These are phyloP conservation scores for Lamproptera curius DNA, from an alignment of 2,888 invertebrate species.

Conservation along the genomic window DNA sequence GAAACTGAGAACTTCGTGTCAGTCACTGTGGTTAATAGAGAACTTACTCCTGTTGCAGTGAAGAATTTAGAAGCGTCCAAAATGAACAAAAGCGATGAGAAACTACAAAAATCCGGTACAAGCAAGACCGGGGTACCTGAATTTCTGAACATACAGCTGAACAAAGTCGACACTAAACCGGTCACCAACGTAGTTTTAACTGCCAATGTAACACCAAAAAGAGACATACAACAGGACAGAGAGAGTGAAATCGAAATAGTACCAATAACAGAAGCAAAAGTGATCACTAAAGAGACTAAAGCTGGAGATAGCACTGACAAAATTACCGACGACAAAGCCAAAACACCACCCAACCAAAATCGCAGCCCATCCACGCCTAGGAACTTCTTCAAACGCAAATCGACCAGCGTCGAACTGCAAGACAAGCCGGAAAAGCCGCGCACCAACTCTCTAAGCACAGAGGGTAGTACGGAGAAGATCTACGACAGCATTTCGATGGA, in stretches of 20 bases:
- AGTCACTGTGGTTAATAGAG: constrained; percentile 77
- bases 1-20: constrained; percentile 72
- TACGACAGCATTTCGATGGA: constrained; percentile 69
- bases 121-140: constrained; percentile 75
- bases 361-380: constrained; percentile 65
- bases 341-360: no score
- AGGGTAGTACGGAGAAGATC: constrained; percentile 65
- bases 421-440: constrained; percentile 63
- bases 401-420: constrained; percentile 73
- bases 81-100: constrained; percentile 58
- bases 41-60: constrained; percentile 40
- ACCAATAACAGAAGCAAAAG: constrained; percentile 45
- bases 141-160: constrained; percentile 83
- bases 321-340: constrained; percentile 25
- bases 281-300: constrained; percentile 45
- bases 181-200: constrained; percentile 81
- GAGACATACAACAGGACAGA: constrained; percentile 55
- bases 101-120: constrained; percentile 43
- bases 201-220: constrained; percentile 77
- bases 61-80: constrained; percentile 46
- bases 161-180: constrained; percentile 82
- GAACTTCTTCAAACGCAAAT: constrained; percentile 74
- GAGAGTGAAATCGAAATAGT: constrained; percentile 51
- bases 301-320: constrained; percentile 19
- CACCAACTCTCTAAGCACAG: constrained; percentile 61